phyloP scores from a whole-genome alignment of 2,113 vertebrate genomes.

The Gymnarchus niloticus region DNA sequence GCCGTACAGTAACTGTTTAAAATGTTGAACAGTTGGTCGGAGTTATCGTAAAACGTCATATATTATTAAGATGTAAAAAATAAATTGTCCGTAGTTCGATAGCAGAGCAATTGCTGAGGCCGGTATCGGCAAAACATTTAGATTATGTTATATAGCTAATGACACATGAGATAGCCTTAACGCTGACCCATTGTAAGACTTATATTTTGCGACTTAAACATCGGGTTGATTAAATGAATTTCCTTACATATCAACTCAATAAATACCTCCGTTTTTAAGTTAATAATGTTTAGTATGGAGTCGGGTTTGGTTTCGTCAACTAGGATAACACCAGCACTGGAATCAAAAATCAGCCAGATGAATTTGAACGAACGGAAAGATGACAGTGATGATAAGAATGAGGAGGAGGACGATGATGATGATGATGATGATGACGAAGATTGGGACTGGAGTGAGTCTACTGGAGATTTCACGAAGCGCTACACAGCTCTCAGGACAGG shows the following conservation, averaged over 20 bases:
- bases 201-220: too few species aligned
- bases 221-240: neutral
- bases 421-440: constrained; percentile 53
- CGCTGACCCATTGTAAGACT: too few species aligned
- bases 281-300: neutral
- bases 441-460: constrained; percentile 71
- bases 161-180: neutral
- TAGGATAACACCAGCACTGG: neutral
- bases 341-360: neutral
- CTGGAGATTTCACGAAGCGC: constrained; percentile 57
- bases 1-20: neutral
- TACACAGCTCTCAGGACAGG: constrained; percentile 50
- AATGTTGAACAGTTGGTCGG: neutral
- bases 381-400: constrained; percentile 32
- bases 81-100: neutral
- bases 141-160: neutral
- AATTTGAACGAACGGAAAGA: constrained; percentile 14
- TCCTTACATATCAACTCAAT: neutral
- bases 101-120: neutral
- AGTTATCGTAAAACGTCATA: neutral
- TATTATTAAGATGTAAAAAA: too few species aligned
- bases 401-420: constrained; percentile 41
- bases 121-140: neutral
- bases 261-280: neutral
- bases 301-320: neutral